These are phyloP conservation scores for Fregetta grallaria DNA, from an alignment of 2,113 vertebrate genomes.

Conservation along the genomic window DNA sequence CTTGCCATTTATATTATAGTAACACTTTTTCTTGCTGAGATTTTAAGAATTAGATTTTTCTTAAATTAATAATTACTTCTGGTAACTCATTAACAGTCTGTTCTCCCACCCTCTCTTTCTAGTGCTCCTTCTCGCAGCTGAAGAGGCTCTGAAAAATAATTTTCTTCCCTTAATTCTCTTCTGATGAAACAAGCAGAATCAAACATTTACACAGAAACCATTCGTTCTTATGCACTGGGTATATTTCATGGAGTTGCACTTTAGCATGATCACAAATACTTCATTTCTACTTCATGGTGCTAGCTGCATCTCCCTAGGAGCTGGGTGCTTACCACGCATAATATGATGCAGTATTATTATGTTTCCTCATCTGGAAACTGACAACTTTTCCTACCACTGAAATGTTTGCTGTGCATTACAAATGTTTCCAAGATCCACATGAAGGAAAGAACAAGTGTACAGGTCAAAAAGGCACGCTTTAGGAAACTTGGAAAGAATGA, in stretches of 20 bases:
- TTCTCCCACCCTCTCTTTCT: not conserved
- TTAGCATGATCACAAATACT: not conserved
- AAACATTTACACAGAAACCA: not conserved
- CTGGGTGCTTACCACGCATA: not conserved
- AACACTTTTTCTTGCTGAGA: not conserved
- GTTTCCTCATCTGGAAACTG: slow-evolving; percentile 30
- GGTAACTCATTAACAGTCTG: not conserved
- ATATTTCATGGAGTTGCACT: not conserved
- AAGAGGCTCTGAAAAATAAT: not conserved
- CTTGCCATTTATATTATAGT: not conserved
- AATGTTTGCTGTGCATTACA: not conserved
- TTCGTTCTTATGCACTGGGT: not conserved
- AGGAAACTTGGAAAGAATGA: slow-evolving; percentile 54
- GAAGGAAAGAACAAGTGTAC: slow-evolving; percentile 22
- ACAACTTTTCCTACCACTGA: not conserved
- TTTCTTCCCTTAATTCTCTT: not conserved
- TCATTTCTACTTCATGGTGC: not conserved
- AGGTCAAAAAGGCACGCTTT: slow-evolving; percentile 37
- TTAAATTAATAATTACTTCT: not conserved
- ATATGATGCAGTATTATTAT: not conserved
- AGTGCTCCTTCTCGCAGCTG: not conserved
- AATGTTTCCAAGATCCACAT: slow-evolving; percentile 4
- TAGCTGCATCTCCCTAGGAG: not conserved
- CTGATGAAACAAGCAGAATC: not conserved
- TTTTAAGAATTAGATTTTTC: not conserved